These are phyloP conservation scores for Oegoconia quadripuncta DNA, from an alignment of 2,888 invertebrate genomes.

Conservation along the genomic window DNA sequence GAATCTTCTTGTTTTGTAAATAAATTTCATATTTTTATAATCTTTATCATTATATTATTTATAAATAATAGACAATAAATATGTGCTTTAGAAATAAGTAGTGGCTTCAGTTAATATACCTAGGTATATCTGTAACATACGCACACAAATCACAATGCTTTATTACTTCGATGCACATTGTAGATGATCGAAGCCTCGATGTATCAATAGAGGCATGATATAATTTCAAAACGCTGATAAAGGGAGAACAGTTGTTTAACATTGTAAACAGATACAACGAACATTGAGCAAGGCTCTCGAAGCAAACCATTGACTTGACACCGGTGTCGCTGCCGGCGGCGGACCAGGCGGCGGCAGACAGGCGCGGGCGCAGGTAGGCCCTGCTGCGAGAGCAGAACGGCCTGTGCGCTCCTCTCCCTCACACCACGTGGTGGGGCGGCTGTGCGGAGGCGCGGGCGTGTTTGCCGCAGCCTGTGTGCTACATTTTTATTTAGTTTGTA, in stretches of 20 bases:
- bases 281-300: conserved; percentile 12
- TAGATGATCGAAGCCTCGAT: too few relatives aligned
- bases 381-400: conserved; percentile 32
- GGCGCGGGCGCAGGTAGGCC: conserved; percentile 74
- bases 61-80: too few relatives aligned
- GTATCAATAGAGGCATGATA: too few relatives aligned
- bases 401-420: conserved; percentile 41
- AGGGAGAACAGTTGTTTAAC: conserved; percentile 5
- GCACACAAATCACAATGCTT: too few relatives aligned
- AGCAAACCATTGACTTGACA: conserved; percentile 74
- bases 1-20: too few relatives aligned
- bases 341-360: conserved; percentile 54
- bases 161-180: too few relatives aligned
- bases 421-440: conserved; percentile 69
- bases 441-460: conserved; percentile 57
- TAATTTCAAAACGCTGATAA: neutral
- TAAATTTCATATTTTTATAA: too few relatives aligned
- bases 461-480: conserved; percentile 71
- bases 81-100: too few relatives aligned
- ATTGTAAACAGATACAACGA: conserved; percentile 15
- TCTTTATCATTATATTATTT: too few relatives aligned
- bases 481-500: conserved; percentile 79
- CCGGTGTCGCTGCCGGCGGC: conserved; percentile 64
- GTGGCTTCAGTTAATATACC: too few relatives aligned
- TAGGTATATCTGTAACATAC: too few relatives aligned